These are phyloP conservation scores for Sclerurus mexicanus DNA, from an alignment of 2,113 vertebrate species.

Conservation along the genomic window DNA sequence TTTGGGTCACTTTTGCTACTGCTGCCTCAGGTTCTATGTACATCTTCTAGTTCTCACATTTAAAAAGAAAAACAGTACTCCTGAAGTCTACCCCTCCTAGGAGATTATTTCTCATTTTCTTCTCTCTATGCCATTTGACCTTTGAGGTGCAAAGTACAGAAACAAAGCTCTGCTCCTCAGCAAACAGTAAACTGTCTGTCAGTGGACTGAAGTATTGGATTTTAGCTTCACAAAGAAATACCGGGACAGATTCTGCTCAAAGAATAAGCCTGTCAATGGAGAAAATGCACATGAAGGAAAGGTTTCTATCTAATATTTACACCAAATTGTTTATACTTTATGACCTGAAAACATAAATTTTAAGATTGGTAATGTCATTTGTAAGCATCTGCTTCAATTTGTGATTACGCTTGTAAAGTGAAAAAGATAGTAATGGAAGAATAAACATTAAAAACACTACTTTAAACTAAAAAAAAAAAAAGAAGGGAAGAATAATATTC, in stretches of 20 bases:
- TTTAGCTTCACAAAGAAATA: not conserved
- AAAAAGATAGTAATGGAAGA: not conserved
- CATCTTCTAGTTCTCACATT: not conserved
- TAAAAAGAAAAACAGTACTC: not conserved
- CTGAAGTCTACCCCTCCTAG: not conserved
- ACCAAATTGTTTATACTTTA: not conserved
- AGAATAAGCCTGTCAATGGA: not conserved
- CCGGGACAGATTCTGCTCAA: not conserved
- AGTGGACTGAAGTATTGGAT: not conserved
- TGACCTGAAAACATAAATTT: not conserved
- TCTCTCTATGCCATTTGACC: not conserved
- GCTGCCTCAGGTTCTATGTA: not conserved
- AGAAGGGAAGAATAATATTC: not conserved
- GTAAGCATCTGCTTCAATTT: not conserved
- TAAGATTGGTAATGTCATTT: not conserved
- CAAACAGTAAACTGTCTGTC: not conserved
- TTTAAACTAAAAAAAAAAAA: not conserved
- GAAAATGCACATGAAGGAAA: not conserved
- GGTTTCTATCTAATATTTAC: not conserved
- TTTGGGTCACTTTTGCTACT: not conserved
- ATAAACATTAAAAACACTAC: not conserved
- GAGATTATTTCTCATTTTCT: not conserved
- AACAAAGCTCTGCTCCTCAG: not conserved
- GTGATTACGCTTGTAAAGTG: not conserved
- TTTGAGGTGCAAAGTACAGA: not conserved